Evolutionary conservation across 2,797 vertebrate genomes (phyloP).

Genomic region (Parambassis ranga): DNA sequence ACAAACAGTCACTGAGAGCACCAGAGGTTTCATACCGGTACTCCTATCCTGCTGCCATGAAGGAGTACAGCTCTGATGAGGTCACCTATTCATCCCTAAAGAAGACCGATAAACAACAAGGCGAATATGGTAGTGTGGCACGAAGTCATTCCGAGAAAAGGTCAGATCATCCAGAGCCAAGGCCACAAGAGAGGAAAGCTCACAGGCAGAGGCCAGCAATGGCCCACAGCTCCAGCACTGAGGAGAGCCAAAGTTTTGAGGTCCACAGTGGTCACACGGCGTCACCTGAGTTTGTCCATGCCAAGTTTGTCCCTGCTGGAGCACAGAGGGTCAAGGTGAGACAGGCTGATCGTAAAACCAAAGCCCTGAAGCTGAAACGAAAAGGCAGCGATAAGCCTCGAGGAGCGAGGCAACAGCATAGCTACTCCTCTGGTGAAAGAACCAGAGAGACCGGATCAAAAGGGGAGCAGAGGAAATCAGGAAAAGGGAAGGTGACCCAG

Average conservation of each 20-base stretch:
- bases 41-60: conserved; percentile 50
- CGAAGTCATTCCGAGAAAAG: conserved; percentile 43
- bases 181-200: conserved; percentile 32
- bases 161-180: conserved; percentile 25
- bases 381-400: conserved; percentile 78
- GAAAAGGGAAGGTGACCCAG: conserved; percentile 39
- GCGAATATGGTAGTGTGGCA: conserved; percentile 18
- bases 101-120: conserved; percentile 37
- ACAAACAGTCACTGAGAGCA: conserved; percentile 24
- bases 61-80: conserved; percentile 60
- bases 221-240: conserved; percentile 51
- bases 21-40: conserved; percentile 44
- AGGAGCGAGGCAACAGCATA: conserved; percentile 68
- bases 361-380: conserved; percentile 81
- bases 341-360: conserved; percentile 83
- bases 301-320: conserved; percentile 81
- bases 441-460: conserved; percentile 53
- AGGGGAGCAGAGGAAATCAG: conserved; percentile 56
- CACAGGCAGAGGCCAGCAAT: conserved; percentile 51
- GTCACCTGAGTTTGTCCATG: conserved; percentile 79
- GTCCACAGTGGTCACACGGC: conserved; percentile 3
- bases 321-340: conserved; percentile 80
- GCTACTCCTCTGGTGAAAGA: conserved; percentile 72
- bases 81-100: conserved; percentile 37
- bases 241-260: conserved; percentile 63